Base-by-base conservation (phyloP, 2,113 vertebrate species). In the Lophochroa leadbeateri region DNA sequence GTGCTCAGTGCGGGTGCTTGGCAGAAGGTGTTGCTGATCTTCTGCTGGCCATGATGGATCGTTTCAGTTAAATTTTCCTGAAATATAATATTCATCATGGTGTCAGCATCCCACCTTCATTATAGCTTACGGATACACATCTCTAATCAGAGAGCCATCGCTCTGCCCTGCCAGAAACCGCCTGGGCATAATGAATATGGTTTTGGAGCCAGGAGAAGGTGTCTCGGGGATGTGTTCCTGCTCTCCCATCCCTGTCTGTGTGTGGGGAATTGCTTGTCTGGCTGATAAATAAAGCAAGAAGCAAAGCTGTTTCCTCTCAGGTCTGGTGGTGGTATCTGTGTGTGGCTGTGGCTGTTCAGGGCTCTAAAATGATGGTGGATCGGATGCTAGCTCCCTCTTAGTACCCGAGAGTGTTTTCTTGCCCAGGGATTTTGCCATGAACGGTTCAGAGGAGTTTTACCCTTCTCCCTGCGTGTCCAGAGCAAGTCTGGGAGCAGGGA, bases 1-100 rank as follows among this genome's bases (percentile, higher is more conserved):
- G 28, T 0, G 7, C 86, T 86, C 6, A 0, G 6, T 7, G 47
- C 10, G 1, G 72, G 76, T 29, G 49, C 46, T 74, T 35, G 82
- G 93, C 86, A 61, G 88, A 41, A 90, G 94, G 75, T 77, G 86
- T 20, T 88, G 86, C 89, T 58, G 90, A 46, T 82, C 46, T 89
- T 82, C 46, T 89, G 58, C 70, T 77, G 72, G 60, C 23, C 69
- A 65, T 97, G 97, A 97, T 97, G 97, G 97, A 97, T 97, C 72
- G 39, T 92, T 95, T 95, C 58, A 96, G 95, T 97, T 94, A 94
- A 80, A 94, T 92, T 89, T 79, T 41, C 46, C 94, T 70, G 90
- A 89, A 96, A 95, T 96, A 75, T 82, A 95, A 95, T 96, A 96
- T 96, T 97, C 86, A 95, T 96, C 96, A 91, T 3, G 4, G 67